phyloP scores from a whole-genome alignment of 92 coral and sea anemone species.

The Bergia sp. region DNA sequence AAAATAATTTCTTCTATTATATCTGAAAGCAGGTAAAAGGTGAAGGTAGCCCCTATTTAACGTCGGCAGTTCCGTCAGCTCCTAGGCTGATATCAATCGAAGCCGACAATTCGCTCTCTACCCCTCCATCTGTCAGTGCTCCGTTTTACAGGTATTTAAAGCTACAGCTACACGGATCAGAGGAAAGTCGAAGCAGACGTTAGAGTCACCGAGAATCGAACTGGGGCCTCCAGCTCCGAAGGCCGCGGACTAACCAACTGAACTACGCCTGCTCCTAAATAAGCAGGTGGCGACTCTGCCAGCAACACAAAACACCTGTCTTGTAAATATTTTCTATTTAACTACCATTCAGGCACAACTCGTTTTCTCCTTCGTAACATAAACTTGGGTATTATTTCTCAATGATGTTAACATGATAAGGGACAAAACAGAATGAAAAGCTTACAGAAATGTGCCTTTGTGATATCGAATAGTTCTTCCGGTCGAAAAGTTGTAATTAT shows the following conservation, averaged over 20 bases:
- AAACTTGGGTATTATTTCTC: neutral
- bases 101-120: too few species aligned
- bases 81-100: too few species aligned
- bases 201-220: too few species aligned
- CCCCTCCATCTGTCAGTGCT: too few species aligned
- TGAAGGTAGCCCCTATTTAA: too few species aligned
- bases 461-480: neutral
- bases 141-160: too few species aligned
- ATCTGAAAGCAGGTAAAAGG: neutral
- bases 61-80: too few species aligned
- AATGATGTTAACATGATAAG: neutral
- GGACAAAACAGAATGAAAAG: neutral
- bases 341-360: neutral
- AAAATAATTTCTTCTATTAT: neutral
- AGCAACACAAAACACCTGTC: constrained; percentile 10
- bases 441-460: neutral
- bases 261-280: too few species aligned
- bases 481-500: neutral
- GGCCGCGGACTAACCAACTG: too few species aligned
- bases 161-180: too few species aligned
- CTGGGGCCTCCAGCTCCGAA: too few species aligned
- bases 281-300: neutral
- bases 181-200: too few species aligned
- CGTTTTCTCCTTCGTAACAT: neutral
- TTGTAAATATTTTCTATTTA: constrained; percentile 16